Evolutionary conservation across 2,888 invertebrate genomes (phyloP).

Genomic region (Eupithecia dodoneata): DNA sequence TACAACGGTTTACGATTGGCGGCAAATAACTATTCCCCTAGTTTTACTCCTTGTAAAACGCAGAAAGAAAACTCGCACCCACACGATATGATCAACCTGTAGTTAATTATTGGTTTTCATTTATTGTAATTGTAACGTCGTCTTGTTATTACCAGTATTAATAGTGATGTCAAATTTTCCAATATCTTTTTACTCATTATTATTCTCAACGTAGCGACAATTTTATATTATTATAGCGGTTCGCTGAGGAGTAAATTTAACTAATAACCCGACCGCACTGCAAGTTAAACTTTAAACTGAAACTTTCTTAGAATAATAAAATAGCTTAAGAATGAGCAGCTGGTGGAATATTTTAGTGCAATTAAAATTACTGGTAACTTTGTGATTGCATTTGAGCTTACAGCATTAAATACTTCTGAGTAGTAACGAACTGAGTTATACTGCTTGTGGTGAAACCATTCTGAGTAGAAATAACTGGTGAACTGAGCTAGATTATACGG

Average conservation of each 20-base stretch:
- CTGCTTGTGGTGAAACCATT: background rate
- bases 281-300: conserved; percentile 21
- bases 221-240: background rate
- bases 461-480: conserved; percentile 52
- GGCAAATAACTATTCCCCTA: no score
- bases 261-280: conserved; percentile 23
- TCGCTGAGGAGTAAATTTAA: background rate
- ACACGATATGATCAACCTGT: no score
- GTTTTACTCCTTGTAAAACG: no score
- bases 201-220: no score
- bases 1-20: no score
- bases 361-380: conserved; percentile 46
- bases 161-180: no score
- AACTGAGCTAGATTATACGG: conserved; percentile 40
- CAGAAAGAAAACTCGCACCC: no score
- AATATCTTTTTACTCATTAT: no score
- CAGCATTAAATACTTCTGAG: conserved; percentile 43
- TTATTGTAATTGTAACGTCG: no score
- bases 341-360: conserved; percentile 44
- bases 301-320: conserved; percentile 43
- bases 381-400: conserved; percentile 45
- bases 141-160: no score
- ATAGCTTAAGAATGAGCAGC: conserved; percentile 43
- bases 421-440: conserved; percentile 48
- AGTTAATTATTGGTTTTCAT: no score